Base-by-base conservation (phyloP, 2,113 vertebrate genomes). In the Cinclus cinclus region DNA sequence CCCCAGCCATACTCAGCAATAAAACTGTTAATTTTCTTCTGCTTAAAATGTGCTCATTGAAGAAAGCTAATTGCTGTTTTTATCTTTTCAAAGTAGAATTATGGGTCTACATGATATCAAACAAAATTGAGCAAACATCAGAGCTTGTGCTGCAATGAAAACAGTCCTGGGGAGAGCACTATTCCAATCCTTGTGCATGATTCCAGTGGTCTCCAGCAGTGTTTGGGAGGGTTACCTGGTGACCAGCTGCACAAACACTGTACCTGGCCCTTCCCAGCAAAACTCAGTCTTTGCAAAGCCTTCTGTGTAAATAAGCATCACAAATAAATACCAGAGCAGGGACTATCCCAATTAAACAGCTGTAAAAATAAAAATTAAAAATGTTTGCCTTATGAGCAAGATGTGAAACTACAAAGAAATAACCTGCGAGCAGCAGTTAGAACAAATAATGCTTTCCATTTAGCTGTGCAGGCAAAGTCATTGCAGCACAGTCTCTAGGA, bases 151-250 rank as follows among this genome's bases (percentile, higher is more conserved):
- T 83, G 60, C 12, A 4, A 10, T 49, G 46, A 68, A 85, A 88
- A 59, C 22, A 87, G 30, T 53, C 79, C 78, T 46, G n/a, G 13
- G 37, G 80, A 83, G 55, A 86, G 13, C 62, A 71, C 52, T 15
- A 9, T 64, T 91, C 59, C 67, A 80, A 37, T 58, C n/a, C 52
- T 15, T 5, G 1, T 13, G 3, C 56, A 79, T 47, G 27, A 42
- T 85, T 83, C 69, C 78, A 56, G 19, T 31, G 77, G 17, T 49
- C 56, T 93, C 80, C 92, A 90, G 49, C 83, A 69, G 75, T 91
- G 80, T 93, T 96, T 94, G 89, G 83, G 74, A 96, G 52, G 39
- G 89, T 96, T 96, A 95, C 97, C 93, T 94, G 94, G 89, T 1
- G 47, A 94, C 85, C 93, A 95, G 95, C 94, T 96, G 89, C 80